phyloP scores from a whole-genome alignment of 2,888 invertebrate species.

The Leucania comma region DNA sequence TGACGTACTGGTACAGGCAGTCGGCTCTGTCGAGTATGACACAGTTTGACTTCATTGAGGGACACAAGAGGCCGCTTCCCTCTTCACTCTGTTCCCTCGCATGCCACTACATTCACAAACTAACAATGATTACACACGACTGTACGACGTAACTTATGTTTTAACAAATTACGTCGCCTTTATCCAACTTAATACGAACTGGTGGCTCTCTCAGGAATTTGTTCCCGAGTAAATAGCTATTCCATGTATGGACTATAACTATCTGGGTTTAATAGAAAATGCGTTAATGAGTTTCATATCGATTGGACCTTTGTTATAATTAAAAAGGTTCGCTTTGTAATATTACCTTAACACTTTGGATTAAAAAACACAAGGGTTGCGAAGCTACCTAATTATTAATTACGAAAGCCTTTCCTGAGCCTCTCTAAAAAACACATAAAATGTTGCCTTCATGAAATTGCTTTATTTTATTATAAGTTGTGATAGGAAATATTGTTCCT shows the following conservation, averaged over 20 bases:
- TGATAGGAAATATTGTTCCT: conserved; percentile 54
- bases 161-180: conserved; percentile 51
- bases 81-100: conserved; percentile 35
- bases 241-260: conserved; percentile 16
- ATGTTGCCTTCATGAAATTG: conserved; percentile 35
- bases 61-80: conserved; percentile 47
- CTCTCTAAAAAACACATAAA: conserved; percentile 8
- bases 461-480: conserved; percentile 49
- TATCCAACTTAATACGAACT: conserved; percentile 53
- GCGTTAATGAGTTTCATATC: conserved; percentile 12
- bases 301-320: conserved; percentile 7
- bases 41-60: conserved; percentile 62
- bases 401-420: conserved; percentile 23
- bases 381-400: conserved; percentile 20
- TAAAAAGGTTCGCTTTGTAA: conserved; percentile 16
- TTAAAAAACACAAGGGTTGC: conserved; percentile 9
- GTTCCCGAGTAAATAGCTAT: conserved; percentile 26
- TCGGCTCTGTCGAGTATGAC: conserved; percentile 53
- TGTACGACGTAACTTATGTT: conserved; percentile 57
- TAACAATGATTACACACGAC: conserved; percentile 59
- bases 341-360: conserved; percentile 8
- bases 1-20: conserved; percentile 52
- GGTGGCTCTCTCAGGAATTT: conserved; percentile 53
- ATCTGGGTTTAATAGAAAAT: conserved; percentile 23
- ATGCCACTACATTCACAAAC: conserved; percentile 51